Conservation (phyloP, 2,113 vertebrate genomes). For the Rhinogobius similis region DNA sequence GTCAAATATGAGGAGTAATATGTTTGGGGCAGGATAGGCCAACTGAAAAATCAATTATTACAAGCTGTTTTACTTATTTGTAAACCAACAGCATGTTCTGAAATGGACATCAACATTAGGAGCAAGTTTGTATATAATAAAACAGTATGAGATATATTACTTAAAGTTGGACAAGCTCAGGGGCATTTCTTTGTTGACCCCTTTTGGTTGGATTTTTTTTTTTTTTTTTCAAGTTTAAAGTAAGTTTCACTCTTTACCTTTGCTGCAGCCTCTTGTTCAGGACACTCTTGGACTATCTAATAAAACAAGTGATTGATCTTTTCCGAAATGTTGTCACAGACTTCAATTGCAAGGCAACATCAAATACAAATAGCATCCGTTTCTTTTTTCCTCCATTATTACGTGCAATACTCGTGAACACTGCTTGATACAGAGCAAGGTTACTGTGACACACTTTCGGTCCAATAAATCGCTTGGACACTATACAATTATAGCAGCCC, state of each 20-base stretch:
- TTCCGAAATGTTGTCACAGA: too few relatives aligned
- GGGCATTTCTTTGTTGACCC: neutral
- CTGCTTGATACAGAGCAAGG: neutral
- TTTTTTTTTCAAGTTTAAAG: neutral
- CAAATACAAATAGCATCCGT: too few relatives aligned
- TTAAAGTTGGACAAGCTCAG: neutral
- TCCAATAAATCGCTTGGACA: slow-evolving; percentile 22
- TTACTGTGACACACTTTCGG: slow-evolving; percentile 5
- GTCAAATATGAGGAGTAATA: neutral
- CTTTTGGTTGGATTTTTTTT: neutral
- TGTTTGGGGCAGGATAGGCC: neutral
- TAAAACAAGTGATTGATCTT: neutral
- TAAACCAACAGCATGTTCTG: neutral
- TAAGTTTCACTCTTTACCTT: too few relatives aligned
- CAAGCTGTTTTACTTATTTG: neutral
- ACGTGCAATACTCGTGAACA: neutral
- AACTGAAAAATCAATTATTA: too few relatives aligned
- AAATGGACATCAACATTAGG: neutral
- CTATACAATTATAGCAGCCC: slow-evolving; percentile 13
- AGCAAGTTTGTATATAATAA: neutral
- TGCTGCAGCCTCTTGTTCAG: neutral
- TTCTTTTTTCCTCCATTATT: neutral
- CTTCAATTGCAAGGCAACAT: too few relatives aligned
- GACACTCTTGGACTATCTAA: neutral
- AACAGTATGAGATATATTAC: neutral